Evolutionary conservation across 2,888 invertebrate species (phyloP).

Genomic region (Apamea epomidion): DNA sequence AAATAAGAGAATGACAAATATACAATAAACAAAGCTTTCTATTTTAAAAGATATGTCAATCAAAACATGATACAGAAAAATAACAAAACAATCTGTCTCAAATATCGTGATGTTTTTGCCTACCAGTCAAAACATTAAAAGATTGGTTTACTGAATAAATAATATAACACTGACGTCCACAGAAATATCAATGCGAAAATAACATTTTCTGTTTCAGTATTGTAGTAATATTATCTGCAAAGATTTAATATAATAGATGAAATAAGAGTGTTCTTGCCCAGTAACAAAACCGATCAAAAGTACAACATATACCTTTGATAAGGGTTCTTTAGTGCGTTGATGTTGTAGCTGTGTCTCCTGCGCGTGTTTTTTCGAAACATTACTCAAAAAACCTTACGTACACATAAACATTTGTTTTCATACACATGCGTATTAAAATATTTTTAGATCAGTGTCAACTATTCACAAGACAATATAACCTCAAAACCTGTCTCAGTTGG

Average conservation of each 20-base stretch:
- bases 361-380: too few species aligned
- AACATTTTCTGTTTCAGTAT: conserved; percentile 1
- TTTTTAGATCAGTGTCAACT: too few species aligned
- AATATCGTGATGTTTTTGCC: conserved; percentile 8
- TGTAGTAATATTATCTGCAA: conserved; percentile 8
- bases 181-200: conserved; percentile 15
- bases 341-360: too few species aligned
- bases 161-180: conserved; percentile 4
- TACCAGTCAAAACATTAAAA: conserved; percentile 26
- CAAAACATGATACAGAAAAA: not conserved
- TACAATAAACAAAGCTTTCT: not conserved
- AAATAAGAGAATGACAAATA: not conserved
- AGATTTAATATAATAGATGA: not conserved
- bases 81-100: not conserved
- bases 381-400: too few species aligned
- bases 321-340: not conserved
- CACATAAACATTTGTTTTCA: too few species aligned
- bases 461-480: too few species aligned
- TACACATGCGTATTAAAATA: too few species aligned
- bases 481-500: too few species aligned
- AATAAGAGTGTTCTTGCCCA: not conserved
- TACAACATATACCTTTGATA: not conserved
- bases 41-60: not conserved
- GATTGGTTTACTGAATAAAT: conserved; percentile 43
- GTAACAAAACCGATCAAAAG: not conserved